Base-by-base conservation (phyloP, 2,888 invertebrate genomes). In the Apoda limacodes region DNA sequence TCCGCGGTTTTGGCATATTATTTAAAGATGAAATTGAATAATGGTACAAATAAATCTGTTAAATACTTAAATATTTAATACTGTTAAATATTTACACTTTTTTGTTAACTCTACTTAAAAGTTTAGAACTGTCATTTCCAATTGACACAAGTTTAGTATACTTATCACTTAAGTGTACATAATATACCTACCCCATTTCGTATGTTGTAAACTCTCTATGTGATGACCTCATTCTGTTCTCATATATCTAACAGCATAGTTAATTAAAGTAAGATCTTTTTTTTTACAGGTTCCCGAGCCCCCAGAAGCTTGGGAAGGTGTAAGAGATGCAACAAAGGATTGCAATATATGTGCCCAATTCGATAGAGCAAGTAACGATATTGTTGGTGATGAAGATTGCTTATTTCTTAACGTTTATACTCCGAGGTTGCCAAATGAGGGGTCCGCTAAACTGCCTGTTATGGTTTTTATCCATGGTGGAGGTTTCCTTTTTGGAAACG, bases 341-440 rank as follows among this genome's bases (percentile, higher is more conserved):
- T 83, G 85, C 30, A 83, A 86, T 24, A 61, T 63, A 12, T 90
- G 89, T 54, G 83, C 86, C 0, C 90, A 90, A 55, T 72, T 76
- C 36, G 83, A 83, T 45, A 74, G 67, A 55, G 62, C 81, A 48
- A 61, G 84, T 48, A 68, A 75, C n/a, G 64, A 39, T 6, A 45
- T 83, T 11, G 63, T 81, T 24, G 85, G 85, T 11, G 69, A 74
- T 41, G 85, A 86, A 50, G 86, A 86, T 51, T 90, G 89, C 40
- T 68, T 90, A 4, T 87, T 85, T 45, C 55, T 90, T 12, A 90
- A 90, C 54, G 85, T 90, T 0, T 89, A 85, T 50, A 83, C 86
- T 10, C 86, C 87, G 2, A 69, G 55, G 35, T 47, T 83, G 38
- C 63, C 66, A 1, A 27, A 48, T 5, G 35, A 41, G 12, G 42